Evolutionary conservation across 2,797 vertebrate species (phyloP), one percentile per base, ranked within the genome.

Genomic region (Karalla daura): DNA sequence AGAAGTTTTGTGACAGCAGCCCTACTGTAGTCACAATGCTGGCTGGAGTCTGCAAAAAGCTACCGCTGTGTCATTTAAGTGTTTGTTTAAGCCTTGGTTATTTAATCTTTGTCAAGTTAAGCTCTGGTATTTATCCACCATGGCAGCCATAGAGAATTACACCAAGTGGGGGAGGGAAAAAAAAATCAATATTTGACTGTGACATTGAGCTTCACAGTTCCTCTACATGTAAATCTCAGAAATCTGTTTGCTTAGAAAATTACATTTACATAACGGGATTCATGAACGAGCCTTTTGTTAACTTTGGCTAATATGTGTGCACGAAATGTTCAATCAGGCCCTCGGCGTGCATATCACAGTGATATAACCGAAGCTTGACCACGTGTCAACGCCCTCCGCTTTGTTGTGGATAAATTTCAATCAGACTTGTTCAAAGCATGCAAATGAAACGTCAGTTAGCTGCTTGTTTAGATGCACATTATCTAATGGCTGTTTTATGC

Each of bases 361-460:
- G 54, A 35, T 24, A 13, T 13, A 30, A 14, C 25, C n/a, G 44
- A 12, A 17, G 25, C 45, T 27, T 13, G 23, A 24, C 23, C 27
- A 13, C 46, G 21, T 53, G 47, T 45, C 35, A 17, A 47, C 24
- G 49, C 43, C 11, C 40, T 40, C 23, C 23, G 36, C 63, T 84
- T 74, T 75, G 72, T 74, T 36, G 23, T 55, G 33, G n/a, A 53
- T 67, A 33, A 28, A 75, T 52, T 44, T 60, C 5, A 41, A 27
- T 14, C 46, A 12, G 28, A 13, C 23, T 40, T 27, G 30, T 52
- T 64, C 36, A 32, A 24, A 15, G 25, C 36, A 52, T 63, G 63
- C 27, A 62, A 71, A 80, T 56, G 5, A 56, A 58, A 59, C 20
- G 37, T 66, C 59, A 77, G 44, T 44, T 37, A 44, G 13, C 37